Conservation (phyloP, 2,797 vertebrate species). For the Liasis olivaceus region DNA sequence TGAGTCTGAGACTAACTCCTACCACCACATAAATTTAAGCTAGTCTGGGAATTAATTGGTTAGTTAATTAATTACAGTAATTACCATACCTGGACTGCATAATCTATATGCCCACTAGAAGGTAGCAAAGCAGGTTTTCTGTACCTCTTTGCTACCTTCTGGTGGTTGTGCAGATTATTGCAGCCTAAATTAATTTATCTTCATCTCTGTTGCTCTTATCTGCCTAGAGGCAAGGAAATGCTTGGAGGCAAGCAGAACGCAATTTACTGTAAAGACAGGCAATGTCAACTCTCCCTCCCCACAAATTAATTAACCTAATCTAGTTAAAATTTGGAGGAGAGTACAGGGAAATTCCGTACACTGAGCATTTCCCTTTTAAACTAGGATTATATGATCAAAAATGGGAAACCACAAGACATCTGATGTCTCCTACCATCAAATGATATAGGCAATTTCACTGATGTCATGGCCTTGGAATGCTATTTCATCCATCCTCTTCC, state of each 20-base stretch:
- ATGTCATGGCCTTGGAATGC: slow-evolving; percentile 60
- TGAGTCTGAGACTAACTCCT: slow-evolving; percentile 45
- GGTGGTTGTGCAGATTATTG: neutral
- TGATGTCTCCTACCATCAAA: slow-evolving; percentile 67
- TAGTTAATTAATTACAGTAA: neutral
- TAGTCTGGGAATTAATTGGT: slow-evolving; percentile 36
- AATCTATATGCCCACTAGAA: neutral
- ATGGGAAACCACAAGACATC: slow-evolving; percentile 65
- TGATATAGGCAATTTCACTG: slow-evolving; percentile 64
- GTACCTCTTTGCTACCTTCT: neutral
- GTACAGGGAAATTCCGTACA: slow-evolving; percentile 71
- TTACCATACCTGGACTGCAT: neutral
- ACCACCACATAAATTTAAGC: slow-evolving; percentile 50
- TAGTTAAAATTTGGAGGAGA: slow-evolving; percentile 64
- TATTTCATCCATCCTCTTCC: slow-evolving; percentile 40
- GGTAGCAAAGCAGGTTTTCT: neutral
- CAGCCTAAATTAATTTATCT: slow-evolving; percentile 47
- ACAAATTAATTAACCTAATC: slow-evolving; percentile 23
- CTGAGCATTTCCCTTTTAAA: slow-evolving; percentile 71
- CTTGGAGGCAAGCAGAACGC: slow-evolving; percentile 48
- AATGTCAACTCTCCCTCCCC: slow-evolving; percentile 63
- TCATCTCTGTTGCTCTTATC: slow-evolving; percentile 28
- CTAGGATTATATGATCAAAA: slow-evolving; percentile 72
- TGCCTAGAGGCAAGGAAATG: slow-evolving; percentile 54
- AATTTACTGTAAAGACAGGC: slow-evolving; percentile 48